Conservation (phyloP, 2,888 invertebrate species). For the Melieria omissa region DNA sequence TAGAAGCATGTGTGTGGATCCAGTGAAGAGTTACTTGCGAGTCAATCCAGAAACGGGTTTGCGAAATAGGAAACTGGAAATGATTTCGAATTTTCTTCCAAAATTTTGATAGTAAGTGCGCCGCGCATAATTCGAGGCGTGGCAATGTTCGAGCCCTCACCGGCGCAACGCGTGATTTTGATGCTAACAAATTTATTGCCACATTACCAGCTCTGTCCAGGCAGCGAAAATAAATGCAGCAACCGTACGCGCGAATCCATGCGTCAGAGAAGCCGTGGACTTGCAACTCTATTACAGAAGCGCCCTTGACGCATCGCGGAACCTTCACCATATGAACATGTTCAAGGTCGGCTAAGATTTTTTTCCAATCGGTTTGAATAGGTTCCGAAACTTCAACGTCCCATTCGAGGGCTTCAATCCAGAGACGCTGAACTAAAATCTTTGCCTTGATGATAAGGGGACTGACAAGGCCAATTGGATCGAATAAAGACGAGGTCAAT, state of each 20-base stretch:
- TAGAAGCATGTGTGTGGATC: constrained; percentile 26
- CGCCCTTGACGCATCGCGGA: too few species aligned
- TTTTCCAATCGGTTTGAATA: not conserved
- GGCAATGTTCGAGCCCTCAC: constrained; percentile 31
- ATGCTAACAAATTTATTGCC: too few species aligned
- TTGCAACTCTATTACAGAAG: too few species aligned
- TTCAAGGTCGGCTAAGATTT: not conserved
- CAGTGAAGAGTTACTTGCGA: constrained; percentile 32
- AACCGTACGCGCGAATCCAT: too few species aligned
- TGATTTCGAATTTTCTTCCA: constrained; percentile 30
- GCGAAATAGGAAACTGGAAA: constrained; percentile 33
- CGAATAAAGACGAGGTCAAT: not conserved
- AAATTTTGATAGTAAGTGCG: constrained; percentile 29
- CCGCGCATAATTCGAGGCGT: constrained; percentile 32
- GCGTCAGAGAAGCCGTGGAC: too few species aligned
- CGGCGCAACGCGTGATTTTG: constrained; percentile 25
- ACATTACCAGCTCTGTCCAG: too few species aligned
- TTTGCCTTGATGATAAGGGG: not conserved
- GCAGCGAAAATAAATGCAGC: too few species aligned
- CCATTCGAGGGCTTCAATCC: too few species aligned
- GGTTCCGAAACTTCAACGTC: too few species aligned
- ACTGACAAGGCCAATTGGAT: not conserved
- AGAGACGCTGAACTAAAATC: too few species aligned
- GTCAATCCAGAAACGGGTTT: not conserved
- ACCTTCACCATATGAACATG: too few species aligned